Evolutionary conservation across 1,140 invertebrate genomes (phyloP).

Genomic region (Drosophila kurseongensis): DNA sequence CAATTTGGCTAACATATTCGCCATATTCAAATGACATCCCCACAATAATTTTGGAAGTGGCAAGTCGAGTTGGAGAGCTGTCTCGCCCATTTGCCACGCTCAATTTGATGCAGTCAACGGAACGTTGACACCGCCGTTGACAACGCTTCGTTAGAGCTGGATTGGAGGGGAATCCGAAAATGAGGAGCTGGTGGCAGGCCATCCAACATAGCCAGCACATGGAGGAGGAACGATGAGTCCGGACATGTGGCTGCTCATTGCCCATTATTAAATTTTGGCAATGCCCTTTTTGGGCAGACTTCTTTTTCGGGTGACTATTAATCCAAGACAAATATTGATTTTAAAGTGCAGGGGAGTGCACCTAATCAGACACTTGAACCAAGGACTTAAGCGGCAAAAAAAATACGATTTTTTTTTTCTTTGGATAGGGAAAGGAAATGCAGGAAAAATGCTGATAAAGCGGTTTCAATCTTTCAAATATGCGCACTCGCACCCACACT

Average conservation of each 20-base stretch:
- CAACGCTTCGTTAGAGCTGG: slow-evolving; percentile 36
- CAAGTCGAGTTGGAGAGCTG: slow-evolving; percentile 8
- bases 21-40: slow-evolving; percentile 16
- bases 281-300: slow-evolving; percentile 48
- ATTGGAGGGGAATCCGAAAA: not conserved
- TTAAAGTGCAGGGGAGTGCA: slow-evolving; percentile 74
- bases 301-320: slow-evolving; percentile 57
- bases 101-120: slow-evolving; percentile 68
- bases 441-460: slow-evolving; percentile 81
- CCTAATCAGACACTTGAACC: slow-evolving; percentile 80
- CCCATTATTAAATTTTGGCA: slow-evolving; percentile 68
- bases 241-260: slow-evolving; percentile 66
- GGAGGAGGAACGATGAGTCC: slow-evolving; percentile 4
- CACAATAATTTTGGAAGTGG: slow-evolving; percentile 16
- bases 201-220: slow-evolving; percentile 14
- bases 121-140: slow-evolving; percentile 63
- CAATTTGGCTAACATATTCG: slow-evolving; percentile 44
- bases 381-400: slow-evolving; percentile 81
- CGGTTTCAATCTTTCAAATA: slow-evolving; percentile 64
- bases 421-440: slow-evolving; percentile 33
- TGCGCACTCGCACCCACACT: slow-evolving; percentile 50
- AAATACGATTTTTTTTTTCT: slow-evolving; percentile 62
- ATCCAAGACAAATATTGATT: slow-evolving; percentile 82
- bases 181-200: slow-evolving; percentile 2
- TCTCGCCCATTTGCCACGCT: slow-evolving; percentile 67